These are phyloP conservation scores for Tetramorium alpestre DNA, from an alignment of 1,140 invertebrate genomes.

Conservation along the genomic window DNA sequence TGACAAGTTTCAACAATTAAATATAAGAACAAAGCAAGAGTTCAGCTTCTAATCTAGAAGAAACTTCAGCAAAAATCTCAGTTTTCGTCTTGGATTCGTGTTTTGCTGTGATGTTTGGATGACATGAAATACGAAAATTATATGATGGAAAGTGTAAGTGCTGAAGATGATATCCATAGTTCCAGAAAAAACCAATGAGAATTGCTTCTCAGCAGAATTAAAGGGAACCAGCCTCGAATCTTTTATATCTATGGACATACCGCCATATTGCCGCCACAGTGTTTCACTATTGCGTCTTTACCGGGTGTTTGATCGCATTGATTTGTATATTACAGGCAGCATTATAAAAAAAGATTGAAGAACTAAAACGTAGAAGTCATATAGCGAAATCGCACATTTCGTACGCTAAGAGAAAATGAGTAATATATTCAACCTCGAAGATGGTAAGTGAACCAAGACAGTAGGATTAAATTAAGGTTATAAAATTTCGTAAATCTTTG, in stretches of 20 bases:
- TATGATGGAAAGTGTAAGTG: no score
- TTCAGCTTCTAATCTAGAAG: background rate
- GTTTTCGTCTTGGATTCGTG: background rate
- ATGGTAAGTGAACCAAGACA: slow-evolving; percentile 40
- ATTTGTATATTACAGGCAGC: background rate
- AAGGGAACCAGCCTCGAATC: no score
- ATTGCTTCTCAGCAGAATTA: no score
- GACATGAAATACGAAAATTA: no score
- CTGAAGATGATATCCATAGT: no score
- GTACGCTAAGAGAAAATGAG: background rate
- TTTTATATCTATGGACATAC: no score
- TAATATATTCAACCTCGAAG: slow-evolving; percentile 61
- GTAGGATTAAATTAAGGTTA: background rate
- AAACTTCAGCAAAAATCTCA: background rate
- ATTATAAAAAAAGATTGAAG: background rate
- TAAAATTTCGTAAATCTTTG: background rate
- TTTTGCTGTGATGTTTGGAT: no score
- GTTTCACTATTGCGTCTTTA: background rate
- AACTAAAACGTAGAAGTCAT: background rate
- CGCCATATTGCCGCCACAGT: no score
- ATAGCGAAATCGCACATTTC: background rate
- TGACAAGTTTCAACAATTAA: background rate
- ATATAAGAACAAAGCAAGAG: background rate
- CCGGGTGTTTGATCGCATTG: background rate
- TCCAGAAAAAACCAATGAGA: no score